These are phyloP conservation scores for Crossocerus cetratus DNA, from an alignment of 2,888 invertebrate species.

Conservation along the genomic window DNA sequence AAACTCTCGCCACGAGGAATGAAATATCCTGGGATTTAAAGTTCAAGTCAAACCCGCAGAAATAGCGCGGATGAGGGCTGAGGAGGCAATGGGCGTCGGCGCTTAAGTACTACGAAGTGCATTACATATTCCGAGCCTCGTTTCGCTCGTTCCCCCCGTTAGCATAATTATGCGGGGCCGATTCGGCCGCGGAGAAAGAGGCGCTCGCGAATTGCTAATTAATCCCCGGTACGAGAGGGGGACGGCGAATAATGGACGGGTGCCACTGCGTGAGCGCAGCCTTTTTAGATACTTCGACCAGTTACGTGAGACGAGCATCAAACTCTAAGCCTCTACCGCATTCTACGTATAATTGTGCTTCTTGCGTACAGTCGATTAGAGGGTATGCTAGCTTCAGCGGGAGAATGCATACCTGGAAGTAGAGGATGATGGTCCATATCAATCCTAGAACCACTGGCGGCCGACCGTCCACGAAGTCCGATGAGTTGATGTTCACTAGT, in stretches of 20 bases:
- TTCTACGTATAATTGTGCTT: constrained; percentile 46
- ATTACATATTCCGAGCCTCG: background rate
- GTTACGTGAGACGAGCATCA: constrained; percentile 53
- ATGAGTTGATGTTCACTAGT: constrained; percentile 97
- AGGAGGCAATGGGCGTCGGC: too few species aligned
- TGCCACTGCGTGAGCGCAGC: constrained; percentile 35
- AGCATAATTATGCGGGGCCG: background rate
- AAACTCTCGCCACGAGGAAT: too few species aligned
- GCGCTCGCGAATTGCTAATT: constrained; percentile 29
- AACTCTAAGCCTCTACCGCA: constrained; percentile 66
- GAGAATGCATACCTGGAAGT: constrained; percentile 92
- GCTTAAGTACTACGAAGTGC: too few species aligned
- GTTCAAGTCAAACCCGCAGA: too few species aligned
- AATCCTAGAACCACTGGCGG: constrained; percentile 97
- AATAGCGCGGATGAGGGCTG: too few species aligned
- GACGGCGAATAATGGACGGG: constrained; percentile 17
- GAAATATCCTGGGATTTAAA: too few species aligned
- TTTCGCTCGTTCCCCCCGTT: background rate
- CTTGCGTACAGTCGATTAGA: constrained; percentile 25
- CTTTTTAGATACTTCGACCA: constrained; percentile 29
- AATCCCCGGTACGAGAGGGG: constrained; percentile 33
- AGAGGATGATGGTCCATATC: constrained; percentile 98
- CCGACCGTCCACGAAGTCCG: constrained; percentile 97
- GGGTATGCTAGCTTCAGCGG: constrained; percentile 7
- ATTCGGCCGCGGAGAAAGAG: too few species aligned